Evolutionary conservation across 2,113 vertebrate species (phyloP), one percentile per base, ranked within the genome.

Genomic region (Aramus guarauna): DNA sequence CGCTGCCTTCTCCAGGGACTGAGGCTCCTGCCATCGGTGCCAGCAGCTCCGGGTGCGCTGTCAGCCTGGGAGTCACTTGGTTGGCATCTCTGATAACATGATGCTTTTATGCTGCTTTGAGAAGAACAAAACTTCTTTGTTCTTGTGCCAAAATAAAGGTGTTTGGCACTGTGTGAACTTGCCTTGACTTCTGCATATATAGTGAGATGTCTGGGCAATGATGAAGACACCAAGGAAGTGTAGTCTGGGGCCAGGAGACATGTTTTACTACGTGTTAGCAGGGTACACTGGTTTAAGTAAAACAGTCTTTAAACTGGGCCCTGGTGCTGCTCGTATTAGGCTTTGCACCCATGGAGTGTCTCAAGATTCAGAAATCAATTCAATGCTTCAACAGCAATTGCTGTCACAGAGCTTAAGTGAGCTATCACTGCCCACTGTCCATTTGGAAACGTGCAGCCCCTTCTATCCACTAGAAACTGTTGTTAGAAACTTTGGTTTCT

Each of bases 1-100:
- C 11, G 0, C 47, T 19, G 56, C 47, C 39, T 27, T 6, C 63
- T 3, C 79, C 1, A 6, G 50, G 39, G 48, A 12, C 48, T 6
- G 21, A 45, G 71, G 79, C 37, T 85, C 48, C 55, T 10, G 30
- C 21, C 1, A 13, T 52, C 5, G 2, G 27, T 22, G 67, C 43
- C 52, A 63, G 53, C 48, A 29, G 62, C 71, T 52, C 58, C 3
- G 6, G 13, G 4, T 2, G 36, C 27, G 0, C 50, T 5, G 39
- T 1, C 6, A 9, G 72, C 56, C 43, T 63, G 9, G 59, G 26
- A 55, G n/a, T 8, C 83, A 6, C 69, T 63, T 5, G 2, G 47
- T 1, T 36, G 80, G 45, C 59, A 53, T 17, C 36, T 71, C 22
- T 17, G 12, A 67, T 26, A 60, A 32, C 20, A 3, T 0, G 55